Evolutionary conservation across 2,797 vertebrate species (phyloP).

Genomic region (Pseudochirops cupreus): DNA sequence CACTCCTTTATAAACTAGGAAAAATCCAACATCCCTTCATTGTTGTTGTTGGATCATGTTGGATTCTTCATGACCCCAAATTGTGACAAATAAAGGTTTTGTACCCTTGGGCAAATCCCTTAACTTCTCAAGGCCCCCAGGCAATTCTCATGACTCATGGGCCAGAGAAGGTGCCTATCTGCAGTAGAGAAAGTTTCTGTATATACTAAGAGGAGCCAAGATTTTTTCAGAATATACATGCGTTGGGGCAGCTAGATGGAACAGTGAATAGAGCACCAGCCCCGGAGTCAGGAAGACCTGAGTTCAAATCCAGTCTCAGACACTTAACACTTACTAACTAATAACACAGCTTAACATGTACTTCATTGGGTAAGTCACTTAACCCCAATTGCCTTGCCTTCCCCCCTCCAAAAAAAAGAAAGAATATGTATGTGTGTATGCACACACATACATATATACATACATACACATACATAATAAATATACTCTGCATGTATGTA

Average conservation of each 20-base stretch:
- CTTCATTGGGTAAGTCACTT: no score
- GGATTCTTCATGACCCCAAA: background rate
- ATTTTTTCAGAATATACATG: background rate
- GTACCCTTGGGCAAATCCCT: background rate
- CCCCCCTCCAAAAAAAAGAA: no score
- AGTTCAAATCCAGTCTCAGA: no score
- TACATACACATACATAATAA: background rate
- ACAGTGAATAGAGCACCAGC: no score
- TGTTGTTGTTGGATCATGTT: rapidly evolving
- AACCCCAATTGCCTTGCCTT: no score
- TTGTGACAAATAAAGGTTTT: background rate
- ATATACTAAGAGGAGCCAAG: background rate
- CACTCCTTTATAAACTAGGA: background rate
- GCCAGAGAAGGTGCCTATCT: background rate
- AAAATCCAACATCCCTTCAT: background rate
- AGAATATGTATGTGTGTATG: no score
- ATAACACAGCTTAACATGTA: no score
- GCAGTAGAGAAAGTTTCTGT: no score
- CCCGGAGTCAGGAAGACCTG: no score
- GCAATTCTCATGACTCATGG: background rate
- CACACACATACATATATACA: background rate
- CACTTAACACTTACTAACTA: no score
- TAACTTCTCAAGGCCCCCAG: background rate
- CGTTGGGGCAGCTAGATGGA: no score
- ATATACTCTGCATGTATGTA: no score